Conservation (phyloP, 2,797 vertebrate genomes). For the Nannoperca australis region DNA sequence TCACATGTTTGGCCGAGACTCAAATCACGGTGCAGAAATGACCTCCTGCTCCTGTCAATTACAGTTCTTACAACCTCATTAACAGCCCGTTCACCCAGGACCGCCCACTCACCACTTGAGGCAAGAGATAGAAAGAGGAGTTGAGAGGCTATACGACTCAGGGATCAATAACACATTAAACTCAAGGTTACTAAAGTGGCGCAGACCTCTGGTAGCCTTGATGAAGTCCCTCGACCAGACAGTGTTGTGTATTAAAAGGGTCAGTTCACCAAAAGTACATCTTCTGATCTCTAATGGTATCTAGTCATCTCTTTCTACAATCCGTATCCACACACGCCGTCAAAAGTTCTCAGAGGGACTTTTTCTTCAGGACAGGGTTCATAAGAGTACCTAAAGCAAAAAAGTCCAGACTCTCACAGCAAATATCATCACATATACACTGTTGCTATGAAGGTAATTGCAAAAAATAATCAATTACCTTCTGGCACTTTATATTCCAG, state of each 20-base stretch:
- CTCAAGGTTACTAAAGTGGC: slow-evolving; percentile 71
- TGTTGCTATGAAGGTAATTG: too few relatives aligned
- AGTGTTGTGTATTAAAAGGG: slow-evolving; percentile 8
- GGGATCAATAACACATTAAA: slow-evolving; percentile 77
- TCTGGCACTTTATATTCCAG: too few relatives aligned
- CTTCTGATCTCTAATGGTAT: background rate
- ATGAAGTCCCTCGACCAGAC: slow-evolving; percentile 6
- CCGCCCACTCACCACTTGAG: slow-evolving; percentile 80
- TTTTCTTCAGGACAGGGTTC: background rate
- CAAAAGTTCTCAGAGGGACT: background rate
- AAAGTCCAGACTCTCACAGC: too few relatives aligned
- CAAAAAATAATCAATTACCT: too few relatives aligned
- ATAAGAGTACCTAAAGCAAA: too few relatives aligned
- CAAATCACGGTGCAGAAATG: slow-evolving; percentile 26
- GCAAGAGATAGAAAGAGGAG: slow-evolving; percentile 74
- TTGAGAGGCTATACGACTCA: slow-evolving; percentile 67
- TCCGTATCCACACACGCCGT: background rate
- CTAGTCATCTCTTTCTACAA: background rate
- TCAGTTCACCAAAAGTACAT: background rate
- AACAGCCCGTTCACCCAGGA: slow-evolving; percentile 72
- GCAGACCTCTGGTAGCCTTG: slow-evolving; percentile 68
- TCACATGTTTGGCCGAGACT: slow-evolving; percentile 36
- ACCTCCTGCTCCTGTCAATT: slow-evolving; percentile 35
- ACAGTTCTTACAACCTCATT: slow-evolving; percentile 59
- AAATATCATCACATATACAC: too few relatives aligned